A percentile compares a stretch with the other conserved stretches of the same genome.
phyloP scores from a whole-genome alignment of 2,888 invertebrate genomes.

The Eilema caniola region DNA sequence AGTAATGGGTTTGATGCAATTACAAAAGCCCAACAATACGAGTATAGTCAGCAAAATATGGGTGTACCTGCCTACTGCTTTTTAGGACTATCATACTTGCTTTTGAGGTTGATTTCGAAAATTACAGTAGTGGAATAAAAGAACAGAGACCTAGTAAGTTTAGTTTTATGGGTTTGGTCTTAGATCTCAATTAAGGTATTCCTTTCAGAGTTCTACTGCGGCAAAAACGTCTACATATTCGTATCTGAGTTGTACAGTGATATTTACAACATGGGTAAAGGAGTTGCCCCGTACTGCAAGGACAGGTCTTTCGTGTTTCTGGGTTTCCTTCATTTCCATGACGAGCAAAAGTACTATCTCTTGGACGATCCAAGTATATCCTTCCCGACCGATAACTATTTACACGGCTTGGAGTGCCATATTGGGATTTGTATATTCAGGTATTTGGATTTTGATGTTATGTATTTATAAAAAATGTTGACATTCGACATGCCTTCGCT shows the following conservation, averaged over 20 bases:
- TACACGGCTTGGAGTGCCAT: constrained; percentile 81
- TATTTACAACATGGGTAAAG: constrained; percentile 78
- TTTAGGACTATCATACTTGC: too few species aligned
- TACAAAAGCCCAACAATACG: too few species aligned
- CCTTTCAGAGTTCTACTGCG: constrained; percentile 77
- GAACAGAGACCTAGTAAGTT: not conserved
- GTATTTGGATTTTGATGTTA: constrained; percentile 46
- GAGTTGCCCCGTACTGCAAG: constrained; percentile 76
- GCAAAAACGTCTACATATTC: constrained; percentile 81
- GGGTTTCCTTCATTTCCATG: constrained; percentile 78
- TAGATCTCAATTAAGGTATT: not conserved
- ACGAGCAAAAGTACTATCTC: constrained; percentile 77
- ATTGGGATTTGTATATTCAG: constrained; percentile 77
- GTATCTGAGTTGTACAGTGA: constrained; percentile 80
- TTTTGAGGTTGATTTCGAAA: too few species aligned
- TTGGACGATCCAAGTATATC: constrained; percentile 78
- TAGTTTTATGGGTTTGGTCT: not conserved
- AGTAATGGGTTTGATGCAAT: too few species aligned
- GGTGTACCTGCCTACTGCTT: too few species aligned
- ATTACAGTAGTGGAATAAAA: not conserved
- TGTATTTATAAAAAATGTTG: not conserved
- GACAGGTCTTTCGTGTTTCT: constrained; percentile 78
- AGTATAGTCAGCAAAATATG: too few species aligned
- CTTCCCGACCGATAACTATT: constrained; percentile 78
- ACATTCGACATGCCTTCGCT: too few species aligned